Conservation (phyloP, 2,797 vertebrate genomes). For the Falco peregrinus region DNA sequence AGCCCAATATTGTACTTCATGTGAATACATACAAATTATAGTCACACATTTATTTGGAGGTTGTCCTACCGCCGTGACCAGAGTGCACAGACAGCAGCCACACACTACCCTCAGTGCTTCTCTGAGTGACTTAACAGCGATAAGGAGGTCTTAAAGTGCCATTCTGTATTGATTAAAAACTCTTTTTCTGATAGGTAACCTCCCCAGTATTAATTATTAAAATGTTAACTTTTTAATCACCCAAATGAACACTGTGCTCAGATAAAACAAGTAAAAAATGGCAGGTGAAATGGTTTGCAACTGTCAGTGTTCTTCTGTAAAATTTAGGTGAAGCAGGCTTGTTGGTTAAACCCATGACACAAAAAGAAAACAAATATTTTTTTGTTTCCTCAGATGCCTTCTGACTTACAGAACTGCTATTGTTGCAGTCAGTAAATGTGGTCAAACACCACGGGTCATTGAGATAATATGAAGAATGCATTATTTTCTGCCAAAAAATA, state of each 20-base stretch:
- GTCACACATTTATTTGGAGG: background rate
- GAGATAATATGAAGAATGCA: background rate
- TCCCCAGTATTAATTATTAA: background rate
- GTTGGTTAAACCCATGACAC: background rate
- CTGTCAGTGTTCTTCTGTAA: background rate
- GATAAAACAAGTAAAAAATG: background rate
- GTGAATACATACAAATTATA: background rate
- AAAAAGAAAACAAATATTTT: background rate
- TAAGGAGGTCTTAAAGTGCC: background rate
- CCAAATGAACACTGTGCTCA: background rate
- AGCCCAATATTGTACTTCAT: background rate
- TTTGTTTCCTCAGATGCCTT: background rate
- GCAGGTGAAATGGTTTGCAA: background rate
- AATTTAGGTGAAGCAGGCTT: background rate
- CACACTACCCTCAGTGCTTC: background rate
- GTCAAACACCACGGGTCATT: background rate
- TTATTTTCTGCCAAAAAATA: background rate
- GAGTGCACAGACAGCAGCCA: background rate
- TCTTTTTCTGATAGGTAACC: background rate
- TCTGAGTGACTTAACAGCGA: background rate
- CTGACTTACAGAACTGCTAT: background rate
- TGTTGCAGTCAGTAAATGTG: background rate
- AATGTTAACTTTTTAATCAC: background rate
- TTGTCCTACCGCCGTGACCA: background rate
- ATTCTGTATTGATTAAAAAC: background rate